Evolutionary conservation across 2,113 vertebrate genomes (phyloP).

Genomic region (Malurus melanocephalus): DNA sequence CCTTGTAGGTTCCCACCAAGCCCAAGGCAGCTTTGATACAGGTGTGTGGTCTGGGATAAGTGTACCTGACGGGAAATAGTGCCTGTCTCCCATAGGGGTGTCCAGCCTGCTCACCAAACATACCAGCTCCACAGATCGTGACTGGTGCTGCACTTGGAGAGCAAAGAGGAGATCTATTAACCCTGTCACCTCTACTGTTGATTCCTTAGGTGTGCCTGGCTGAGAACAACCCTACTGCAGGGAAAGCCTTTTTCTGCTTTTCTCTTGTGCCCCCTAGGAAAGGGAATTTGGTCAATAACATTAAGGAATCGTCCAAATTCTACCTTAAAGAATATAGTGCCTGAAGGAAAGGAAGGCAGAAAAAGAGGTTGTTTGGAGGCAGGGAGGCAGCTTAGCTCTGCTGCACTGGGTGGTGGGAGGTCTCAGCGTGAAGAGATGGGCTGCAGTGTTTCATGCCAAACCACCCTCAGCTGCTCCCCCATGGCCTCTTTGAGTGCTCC

Average conservation of each 20-base stretch:
- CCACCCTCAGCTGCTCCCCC: neutral
- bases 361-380: neutral
- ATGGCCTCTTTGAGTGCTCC: neutral
- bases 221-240: neutral
- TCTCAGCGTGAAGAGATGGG: accelerated
- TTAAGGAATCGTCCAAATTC: neutral
- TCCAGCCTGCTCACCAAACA: neutral
- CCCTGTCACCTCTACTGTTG: neutral
- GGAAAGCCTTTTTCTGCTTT: neutral
- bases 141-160: neutral
- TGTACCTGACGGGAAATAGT: neutral
- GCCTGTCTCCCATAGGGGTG: neutral
- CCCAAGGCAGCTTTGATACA: neutral
- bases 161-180: neutral
- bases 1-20: neutral
- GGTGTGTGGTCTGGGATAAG: neutral
- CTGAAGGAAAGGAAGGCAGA: neutral
- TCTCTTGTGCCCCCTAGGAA: neutral
- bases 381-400: neutral
- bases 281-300: neutral
- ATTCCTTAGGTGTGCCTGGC: neutral
- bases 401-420: neutral
- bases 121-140: neutral
- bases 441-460: neutral
- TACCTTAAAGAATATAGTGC: neutral